These are phyloP conservation scores for Piprites chloris DNA, from an alignment of 2,113 vertebrate species.

Conservation along the genomic window DNA sequence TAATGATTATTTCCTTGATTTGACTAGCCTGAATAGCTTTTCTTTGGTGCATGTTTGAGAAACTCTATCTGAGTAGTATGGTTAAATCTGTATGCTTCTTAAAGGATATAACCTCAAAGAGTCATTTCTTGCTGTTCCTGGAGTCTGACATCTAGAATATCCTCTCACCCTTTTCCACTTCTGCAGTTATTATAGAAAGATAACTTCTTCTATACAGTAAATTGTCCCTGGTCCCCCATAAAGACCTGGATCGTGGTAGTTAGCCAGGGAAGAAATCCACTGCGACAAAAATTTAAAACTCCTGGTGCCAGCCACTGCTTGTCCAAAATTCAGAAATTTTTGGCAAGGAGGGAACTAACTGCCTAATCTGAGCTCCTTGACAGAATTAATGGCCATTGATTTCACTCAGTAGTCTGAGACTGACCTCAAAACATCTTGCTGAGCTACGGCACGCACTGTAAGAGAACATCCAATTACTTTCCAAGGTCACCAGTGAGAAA, in stretches of 20 bases:
- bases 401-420: not conserved
- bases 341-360: not conserved
- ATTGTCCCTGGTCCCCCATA: not conserved
- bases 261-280: not conserved
- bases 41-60: not conserved
- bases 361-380: not conserved
- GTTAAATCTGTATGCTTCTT: not conserved
- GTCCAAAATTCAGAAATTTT: not conserved
- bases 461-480: not conserved
- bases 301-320: not conserved
- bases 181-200: not conserved
- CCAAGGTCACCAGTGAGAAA: not conserved
- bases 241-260: not conserved
- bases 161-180: not conserved
- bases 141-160: not conserved
- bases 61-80: not conserved
- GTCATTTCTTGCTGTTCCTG: not conserved
- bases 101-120: not conserved
- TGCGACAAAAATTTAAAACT: not conserved
- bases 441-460: not conserved
- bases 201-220: not conserved
- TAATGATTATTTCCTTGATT: constrained; percentile 21
- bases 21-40: not conserved
- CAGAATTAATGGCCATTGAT: not conserved
- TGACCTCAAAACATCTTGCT: not conserved